Percentiles rank a stretch among this genome's conserved stretches.
Evolutionary conservation across 2,888 invertebrate species (phyloP).

Genomic region (Hirudinaria manillensis): DNA sequence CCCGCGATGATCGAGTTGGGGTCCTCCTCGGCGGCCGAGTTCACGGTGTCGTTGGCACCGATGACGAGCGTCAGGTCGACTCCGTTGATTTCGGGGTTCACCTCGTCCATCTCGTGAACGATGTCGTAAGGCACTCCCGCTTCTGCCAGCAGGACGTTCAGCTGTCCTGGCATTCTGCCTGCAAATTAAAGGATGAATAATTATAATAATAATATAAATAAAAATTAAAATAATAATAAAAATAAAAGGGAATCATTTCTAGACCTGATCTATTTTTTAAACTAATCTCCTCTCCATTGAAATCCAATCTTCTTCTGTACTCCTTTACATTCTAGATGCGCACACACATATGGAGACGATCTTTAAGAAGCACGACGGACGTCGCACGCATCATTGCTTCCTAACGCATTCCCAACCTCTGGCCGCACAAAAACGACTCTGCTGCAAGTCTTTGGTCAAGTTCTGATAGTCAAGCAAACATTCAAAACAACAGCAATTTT

Average conservation of each 20-base stretch:
- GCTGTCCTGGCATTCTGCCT: constrained; percentile 85
- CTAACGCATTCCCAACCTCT: too few species aligned
- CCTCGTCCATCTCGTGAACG: constrained; percentile 83
- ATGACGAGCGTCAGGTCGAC: constrained; percentile 74
- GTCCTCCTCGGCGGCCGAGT: constrained; percentile 82
- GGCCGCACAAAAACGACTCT: too few species aligned
- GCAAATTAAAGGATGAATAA: not conserved
- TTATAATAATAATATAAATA: not conserved
- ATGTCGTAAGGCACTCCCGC: constrained; percentile 88
- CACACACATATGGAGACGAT: too few species aligned
- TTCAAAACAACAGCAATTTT: constrained; percentile 27
- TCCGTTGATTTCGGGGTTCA: constrained; percentile 65
- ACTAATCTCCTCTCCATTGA: too few species aligned
- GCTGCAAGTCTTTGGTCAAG: too few species aligned
- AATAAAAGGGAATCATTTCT: not conserved
- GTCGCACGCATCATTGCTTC: too few species aligned
- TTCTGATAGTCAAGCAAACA: too few species aligned
- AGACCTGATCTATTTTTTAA: not conserved
- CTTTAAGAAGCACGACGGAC: too few species aligned
- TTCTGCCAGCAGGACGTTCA: constrained; percentile 83
- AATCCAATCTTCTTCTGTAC: too few species aligned
- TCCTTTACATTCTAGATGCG: too few species aligned
- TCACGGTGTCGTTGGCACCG: constrained; percentile 84
- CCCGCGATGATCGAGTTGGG: constrained; percentile 85
- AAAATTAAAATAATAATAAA: not conserved